A percentile compares a stretch with the other conserved stretches of the same genome.
phyloP scores from a whole-genome alignment of 2,797 vertebrate genomes.

The Urophycis tenuis region DNA sequence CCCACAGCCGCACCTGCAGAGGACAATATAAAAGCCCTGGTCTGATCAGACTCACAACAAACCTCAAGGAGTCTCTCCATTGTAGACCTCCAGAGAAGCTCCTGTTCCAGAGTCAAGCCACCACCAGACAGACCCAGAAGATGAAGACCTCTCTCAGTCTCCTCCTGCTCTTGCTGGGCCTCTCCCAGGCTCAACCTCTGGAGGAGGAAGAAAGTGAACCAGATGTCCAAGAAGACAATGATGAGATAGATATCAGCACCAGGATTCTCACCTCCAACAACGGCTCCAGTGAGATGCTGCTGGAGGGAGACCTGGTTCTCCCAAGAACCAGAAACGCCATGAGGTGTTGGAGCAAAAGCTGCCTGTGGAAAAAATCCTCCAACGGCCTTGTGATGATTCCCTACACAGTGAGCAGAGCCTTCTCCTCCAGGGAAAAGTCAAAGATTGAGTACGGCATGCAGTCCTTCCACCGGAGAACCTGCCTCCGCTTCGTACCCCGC shows the following conservation, averaged over 20 bases:
- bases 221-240: neutral
- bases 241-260: conserved; percentile 28
- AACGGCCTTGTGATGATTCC: conserved; percentile 33
- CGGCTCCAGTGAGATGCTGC: conserved; percentile 24
- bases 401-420: conserved; percentile 24
- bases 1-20: conserved; percentile 20
- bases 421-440: conserved; percentile 16
- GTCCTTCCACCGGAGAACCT: conserved; percentile 29
- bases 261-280: conserved; percentile 50
- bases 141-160: conserved; percentile 24
- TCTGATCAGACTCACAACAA: neutral
- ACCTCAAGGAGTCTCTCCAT: conserved; percentile 8
- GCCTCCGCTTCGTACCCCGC: conserved; percentile 40
- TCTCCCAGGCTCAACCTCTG: conserved; percentile 23
- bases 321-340: conserved; percentile 45
- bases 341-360: conserved; percentile 22
- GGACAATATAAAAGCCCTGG: conserved; percentile 29
- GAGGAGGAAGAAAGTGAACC: conserved; percentile 7
- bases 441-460: conserved; percentile 20
- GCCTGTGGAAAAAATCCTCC: conserved; percentile 40
- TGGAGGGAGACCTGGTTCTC: conserved; percentile 39
- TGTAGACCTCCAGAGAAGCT: neutral
- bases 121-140: conserved; percentile 28
- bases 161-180: conserved; percentile 32
- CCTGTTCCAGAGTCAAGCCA: neutral